Evolutionary conservation across 2,888 invertebrate species (phyloP).

Genomic region (Neoaliturus tenellus): DNA sequence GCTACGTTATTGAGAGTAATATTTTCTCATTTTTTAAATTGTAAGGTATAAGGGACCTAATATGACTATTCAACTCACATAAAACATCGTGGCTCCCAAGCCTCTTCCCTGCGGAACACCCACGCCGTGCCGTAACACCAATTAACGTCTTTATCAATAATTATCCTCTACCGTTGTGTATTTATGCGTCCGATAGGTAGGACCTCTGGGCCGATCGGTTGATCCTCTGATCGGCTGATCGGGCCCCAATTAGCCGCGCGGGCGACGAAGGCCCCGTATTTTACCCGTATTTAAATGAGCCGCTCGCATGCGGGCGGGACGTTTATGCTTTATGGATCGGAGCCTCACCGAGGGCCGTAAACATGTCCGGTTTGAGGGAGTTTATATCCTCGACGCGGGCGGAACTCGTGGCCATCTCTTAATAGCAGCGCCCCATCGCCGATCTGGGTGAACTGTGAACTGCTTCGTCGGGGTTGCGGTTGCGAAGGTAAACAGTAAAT

Average conservation of each 20-base stretch:
- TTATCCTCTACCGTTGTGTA: background rate
- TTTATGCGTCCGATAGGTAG: slow-evolving; percentile 24
- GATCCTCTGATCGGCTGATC: background rate
- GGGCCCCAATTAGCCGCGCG: slow-evolving; percentile 20
- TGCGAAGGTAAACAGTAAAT: no score
- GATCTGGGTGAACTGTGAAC: background rate
- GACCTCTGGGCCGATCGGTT: background rate
- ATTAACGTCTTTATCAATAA: slow-evolving; percentile 40
- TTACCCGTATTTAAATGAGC: slow-evolving; percentile 44
- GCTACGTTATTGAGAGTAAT: no score
- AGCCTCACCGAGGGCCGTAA: slow-evolving; percentile 28
- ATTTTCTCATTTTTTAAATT: no score
- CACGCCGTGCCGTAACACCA: background rate
- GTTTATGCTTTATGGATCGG: slow-evolving; percentile 48
- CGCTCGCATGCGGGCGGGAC: slow-evolving; percentile 33
- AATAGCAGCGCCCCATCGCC: background rate
- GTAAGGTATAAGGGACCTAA: no score
- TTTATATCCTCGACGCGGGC: slow-evolving; percentile 18
- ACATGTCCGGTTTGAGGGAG: slow-evolving; percentile 30
- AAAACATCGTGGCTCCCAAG: no score
- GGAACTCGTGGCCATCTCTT: slow-evolving; percentile 23
- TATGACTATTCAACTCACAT: no score
- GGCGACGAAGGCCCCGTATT: slow-evolving; percentile 10
- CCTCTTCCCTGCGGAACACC: no score
- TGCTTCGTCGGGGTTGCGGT: no score